Evolutionary conservation across 2,113 vertebrate species (phyloP).

Genomic region (Neolamprologus kungweensis): DNA sequence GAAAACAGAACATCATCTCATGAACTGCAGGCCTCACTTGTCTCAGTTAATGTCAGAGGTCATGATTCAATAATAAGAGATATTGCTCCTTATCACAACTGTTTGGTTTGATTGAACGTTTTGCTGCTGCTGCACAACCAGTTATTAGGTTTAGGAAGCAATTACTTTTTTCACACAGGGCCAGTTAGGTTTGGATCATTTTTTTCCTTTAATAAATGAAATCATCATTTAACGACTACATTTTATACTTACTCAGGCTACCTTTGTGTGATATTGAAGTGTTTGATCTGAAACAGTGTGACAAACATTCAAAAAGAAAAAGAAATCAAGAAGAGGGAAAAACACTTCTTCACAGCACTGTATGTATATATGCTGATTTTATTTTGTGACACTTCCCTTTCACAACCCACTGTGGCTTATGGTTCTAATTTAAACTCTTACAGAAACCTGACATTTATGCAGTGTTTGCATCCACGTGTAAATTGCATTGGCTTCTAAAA

Average conservation of each 20-base stretch:
- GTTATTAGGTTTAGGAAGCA: background rate
- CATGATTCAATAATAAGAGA: background rate
- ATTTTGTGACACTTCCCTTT: background rate
- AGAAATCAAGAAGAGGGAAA: background rate
- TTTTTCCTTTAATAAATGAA: background rate
- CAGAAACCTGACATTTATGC: background rate
- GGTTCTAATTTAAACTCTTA: background rate
- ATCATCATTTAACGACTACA: background rate
- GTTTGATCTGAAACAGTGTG: background rate
- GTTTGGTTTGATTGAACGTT: background rate
- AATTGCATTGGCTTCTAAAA: background rate
- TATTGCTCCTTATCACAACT: background rate
- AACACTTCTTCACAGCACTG: background rate
- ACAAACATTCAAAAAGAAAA: background rate
- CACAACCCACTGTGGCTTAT: background rate
- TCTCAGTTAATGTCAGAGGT: background rate
- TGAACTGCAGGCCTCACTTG: background rate
- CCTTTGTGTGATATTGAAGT: background rate
- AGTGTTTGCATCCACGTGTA: background rate
- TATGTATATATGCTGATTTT: background rate
- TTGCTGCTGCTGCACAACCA: background rate
- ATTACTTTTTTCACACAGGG: background rate
- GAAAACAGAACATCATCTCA: background rate
- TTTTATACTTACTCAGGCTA: background rate
- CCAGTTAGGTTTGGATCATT: background rate